These are phyloP conservation scores for Polypterus senegalus DNA, from an alignment of 2,113 vertebrate species.

Conservation along the genomic window DNA sequence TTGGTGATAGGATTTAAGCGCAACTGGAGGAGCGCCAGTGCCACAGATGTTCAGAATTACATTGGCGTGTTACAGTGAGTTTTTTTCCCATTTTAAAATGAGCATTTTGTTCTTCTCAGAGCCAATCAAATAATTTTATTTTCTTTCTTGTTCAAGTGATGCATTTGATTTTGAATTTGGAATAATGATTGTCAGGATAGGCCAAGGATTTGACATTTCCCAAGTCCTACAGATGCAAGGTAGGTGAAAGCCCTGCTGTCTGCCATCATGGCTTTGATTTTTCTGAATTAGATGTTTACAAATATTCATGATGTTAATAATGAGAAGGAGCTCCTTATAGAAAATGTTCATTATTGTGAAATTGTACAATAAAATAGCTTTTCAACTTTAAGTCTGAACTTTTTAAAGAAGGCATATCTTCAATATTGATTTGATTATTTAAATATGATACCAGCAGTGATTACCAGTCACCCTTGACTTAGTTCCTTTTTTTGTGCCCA, in stretches of 20 bases:
- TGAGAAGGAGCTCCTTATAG: no score
- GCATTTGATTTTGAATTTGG: constrained; percentile 90
- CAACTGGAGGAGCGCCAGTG: constrained; percentile 65
- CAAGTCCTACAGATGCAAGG: constrained; percentile 80
- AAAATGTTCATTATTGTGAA: no score
- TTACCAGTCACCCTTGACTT: no score
- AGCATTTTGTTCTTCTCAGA: not conserved
- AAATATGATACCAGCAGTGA: no score
- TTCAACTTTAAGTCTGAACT: no score
- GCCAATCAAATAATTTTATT: not conserved
- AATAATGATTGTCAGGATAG: constrained; percentile 67
- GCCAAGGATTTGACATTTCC: constrained; percentile 82
- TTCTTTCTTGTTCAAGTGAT: constrained; percentile 54
- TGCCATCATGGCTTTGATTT: no score
- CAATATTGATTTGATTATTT: no score
- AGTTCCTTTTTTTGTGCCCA: no score
- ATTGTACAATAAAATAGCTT: no score
- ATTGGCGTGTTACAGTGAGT: constrained; percentile 91
- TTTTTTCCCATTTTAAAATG: not conserved
- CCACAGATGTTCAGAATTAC: constrained; percentile 64
- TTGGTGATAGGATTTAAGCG: constrained; percentile 87
- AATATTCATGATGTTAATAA: no score
- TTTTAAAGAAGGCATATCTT: no score
- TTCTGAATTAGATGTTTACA: no score
- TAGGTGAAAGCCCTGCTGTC: constrained; percentile 29